Evolutionary conservation across 2,797 vertebrate genomes (phyloP), one percentile per base, ranked within the genome.

Genomic region (Lepus oiostolus): DNA sequence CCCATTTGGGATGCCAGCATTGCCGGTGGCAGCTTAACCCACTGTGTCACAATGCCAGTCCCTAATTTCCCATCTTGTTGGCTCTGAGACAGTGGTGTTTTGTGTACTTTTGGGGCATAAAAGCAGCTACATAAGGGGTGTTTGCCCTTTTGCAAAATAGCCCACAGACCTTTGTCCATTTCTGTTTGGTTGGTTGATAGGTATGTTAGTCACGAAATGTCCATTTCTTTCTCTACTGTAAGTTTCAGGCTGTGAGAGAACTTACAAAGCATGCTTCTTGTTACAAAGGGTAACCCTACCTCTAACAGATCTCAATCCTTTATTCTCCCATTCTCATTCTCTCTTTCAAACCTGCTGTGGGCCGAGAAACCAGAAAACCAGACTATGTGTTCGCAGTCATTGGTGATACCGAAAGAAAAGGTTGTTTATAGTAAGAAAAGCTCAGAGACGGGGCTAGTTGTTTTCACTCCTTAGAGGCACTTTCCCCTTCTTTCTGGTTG

Each of bases 361-460:
- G 22, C 81, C 86, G 28, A 94, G 70, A 95, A 89, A 17, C 50
- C 50, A 94, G n/a, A 82, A 94, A 92, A 70, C 60, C n/a, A 79
- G 32, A 83, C n/a, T 74, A 75, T 79, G 7, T 74, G 26, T 81
- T 91, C 77, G 82, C 71, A 52, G 74, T 63, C 52, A 38, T 35
- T 83, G 72, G 30, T 62, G 68, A 47, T 80, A 84, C 42, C 80
- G 30, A 76, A 86, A 85, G 17, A 32, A n/a, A 84, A 35, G 13
- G 24, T 35, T 1, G 0, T 72, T 86, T 80, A 70, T 72, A 82
- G 4, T 19, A 68, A 83, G 63, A 85, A 86, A 65, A 88, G 14
- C 35, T 50, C 74, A 54, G 19, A 4, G 60, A 84, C 76, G 74
- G 52, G 71, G 17, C 11, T 21, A 22, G 24, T 60, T 83, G 58